Evolutionary conservation across 2,888 invertebrate genomes (phyloP).

Genomic region (Venusia cambrica): DNA sequence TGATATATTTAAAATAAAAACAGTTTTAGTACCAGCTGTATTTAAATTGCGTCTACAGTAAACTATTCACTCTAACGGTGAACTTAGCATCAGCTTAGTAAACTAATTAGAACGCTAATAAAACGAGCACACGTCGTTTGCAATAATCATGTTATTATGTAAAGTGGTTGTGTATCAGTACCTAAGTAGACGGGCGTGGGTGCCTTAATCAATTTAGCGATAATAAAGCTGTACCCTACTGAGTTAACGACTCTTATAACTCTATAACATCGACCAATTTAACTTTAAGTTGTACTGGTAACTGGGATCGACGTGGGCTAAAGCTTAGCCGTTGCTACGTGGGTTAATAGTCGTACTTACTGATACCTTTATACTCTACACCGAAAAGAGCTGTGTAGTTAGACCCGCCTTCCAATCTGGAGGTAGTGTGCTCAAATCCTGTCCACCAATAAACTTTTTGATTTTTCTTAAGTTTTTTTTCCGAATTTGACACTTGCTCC

Average conservation of each 20-base stretch:
- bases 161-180: conserved; percentile 28
- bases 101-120: conserved; percentile 24
- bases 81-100: conserved; percentile 11
- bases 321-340: conserved; percentile 2
- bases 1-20: too few species aligned
- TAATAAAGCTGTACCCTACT: conserved; percentile 51
- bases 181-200: conserved; percentile 41
- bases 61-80: neutral
- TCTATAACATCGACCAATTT: conserved; percentile 38
- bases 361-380: too few species aligned
- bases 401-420: too few species aligned
- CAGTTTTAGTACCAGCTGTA: too few species aligned
- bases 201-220: conserved; percentile 61
- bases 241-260: conserved; percentile 52
- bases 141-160: conserved; percentile 25
- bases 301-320: conserved; percentile 5
- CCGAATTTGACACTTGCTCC: too few species aligned
- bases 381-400: too few species aligned
- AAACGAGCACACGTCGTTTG: conserved; percentile 19
- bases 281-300: conserved; percentile 14
- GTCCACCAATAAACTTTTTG: too few species aligned
- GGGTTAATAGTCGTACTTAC: too few species aligned
- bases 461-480: too few species aligned
- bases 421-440: too few species aligned
- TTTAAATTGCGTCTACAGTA: too few species aligned